A percentile compares a stretch with the other conserved stretches of the same genome.
Conservation (phyloP, 2,113 vertebrate genomes). For the Rhinopithecus roxellana region DNA sequence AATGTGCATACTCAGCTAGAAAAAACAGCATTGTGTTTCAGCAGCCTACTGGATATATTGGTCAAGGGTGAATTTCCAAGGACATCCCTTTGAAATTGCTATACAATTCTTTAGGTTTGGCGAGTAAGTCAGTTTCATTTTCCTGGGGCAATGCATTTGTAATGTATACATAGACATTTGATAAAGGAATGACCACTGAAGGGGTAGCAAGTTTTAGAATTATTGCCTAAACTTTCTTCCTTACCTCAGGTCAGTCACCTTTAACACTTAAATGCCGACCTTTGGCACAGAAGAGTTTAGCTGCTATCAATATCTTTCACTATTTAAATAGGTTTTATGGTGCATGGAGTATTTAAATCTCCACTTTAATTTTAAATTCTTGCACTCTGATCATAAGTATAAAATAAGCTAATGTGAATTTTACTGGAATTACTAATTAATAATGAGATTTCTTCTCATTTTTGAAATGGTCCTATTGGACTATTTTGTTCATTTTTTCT, state of each 20-base stretch:
- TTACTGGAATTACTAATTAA: constrained; percentile 25
- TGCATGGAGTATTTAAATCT: background rate
- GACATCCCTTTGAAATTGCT: constrained; percentile 38
- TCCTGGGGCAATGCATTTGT: background rate
- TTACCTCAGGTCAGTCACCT: constrained; percentile 32
- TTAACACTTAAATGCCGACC: constrained; percentile 34
- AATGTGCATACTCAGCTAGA: constrained; percentile 61
- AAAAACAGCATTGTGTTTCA: constrained; percentile 7
- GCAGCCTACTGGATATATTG: constrained; percentile 2
- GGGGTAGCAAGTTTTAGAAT: constrained; percentile 35
- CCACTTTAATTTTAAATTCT: constrained; percentile 23
- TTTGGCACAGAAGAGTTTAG: background rate
- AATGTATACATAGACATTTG: background rate
- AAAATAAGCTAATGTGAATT: constrained; percentile 30
- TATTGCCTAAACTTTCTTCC: constrained; percentile 7
- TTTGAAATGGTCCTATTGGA: background rate
- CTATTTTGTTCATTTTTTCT: background rate
- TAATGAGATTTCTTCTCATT: background rate
- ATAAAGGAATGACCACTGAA: background rate
- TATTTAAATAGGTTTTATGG: constrained; percentile 46
- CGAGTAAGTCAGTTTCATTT: constrained; percentile 43
- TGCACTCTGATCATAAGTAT: constrained; percentile 5
- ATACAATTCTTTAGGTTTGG: constrained; percentile 39
- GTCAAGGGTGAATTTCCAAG: constrained; percentile 60
- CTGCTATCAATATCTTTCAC: constrained; percentile 26